Conservation (phyloP, 2,113 vertebrate genomes). For the Mixornis gularis region DNA sequence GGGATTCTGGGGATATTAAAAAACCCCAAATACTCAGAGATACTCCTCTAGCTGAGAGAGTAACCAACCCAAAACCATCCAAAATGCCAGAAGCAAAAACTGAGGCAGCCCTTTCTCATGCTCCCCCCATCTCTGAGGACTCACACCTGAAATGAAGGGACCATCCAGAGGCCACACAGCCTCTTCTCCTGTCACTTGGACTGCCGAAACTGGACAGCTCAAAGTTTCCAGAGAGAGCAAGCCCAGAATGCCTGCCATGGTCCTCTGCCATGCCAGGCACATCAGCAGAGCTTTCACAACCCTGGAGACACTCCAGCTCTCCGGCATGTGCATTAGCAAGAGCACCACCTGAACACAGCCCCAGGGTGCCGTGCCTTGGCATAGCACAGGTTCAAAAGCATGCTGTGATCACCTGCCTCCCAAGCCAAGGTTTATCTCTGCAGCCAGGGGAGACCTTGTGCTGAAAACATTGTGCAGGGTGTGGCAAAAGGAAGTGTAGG, state of each 20-base stretch:
- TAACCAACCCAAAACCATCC: background rate
- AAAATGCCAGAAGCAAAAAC: background rate
- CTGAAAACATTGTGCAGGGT: background rate
- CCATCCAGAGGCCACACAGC: background rate
- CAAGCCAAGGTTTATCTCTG: background rate
- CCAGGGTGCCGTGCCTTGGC: background rate
- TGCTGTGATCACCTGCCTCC: background rate
- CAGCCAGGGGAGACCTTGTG: background rate
- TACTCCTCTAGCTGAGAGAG: background rate
- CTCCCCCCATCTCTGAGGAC: background rate
- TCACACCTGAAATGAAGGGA: background rate
- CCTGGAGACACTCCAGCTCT: background rate
- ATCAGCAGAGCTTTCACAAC: background rate
- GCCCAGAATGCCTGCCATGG: rapidly evolving
- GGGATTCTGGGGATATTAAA: background rate
- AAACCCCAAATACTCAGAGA: background rate
- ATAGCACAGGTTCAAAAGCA: background rate
- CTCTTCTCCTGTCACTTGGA: background rate
- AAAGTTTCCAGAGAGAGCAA: background rate
- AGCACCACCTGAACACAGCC: background rate
- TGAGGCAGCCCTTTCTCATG: background rate
- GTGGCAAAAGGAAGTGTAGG: background rate
- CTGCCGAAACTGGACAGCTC: background rate
- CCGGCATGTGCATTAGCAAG: rapidly evolving
- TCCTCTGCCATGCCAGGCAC: background rate